phyloP scores from a whole-genome alignment of 2,113 vertebrate genomes.

The Labrus mixtus region DNA sequence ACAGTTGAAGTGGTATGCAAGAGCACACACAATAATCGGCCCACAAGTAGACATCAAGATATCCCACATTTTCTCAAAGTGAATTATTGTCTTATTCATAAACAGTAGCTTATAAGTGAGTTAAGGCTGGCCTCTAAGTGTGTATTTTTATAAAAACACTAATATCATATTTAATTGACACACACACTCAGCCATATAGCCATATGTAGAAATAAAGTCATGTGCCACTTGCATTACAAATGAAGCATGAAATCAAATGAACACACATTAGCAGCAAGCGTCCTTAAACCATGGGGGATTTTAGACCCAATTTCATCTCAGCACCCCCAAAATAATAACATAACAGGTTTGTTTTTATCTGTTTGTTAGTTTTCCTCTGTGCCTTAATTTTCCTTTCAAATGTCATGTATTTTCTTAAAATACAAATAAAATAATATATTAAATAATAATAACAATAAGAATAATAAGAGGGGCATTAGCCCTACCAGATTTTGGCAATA shows the following conservation, averaged over 20 bases:
- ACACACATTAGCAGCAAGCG: not conserved
- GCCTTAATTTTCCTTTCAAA: too few relatives aligned
- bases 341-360: too few relatives aligned
- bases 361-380: too few relatives aligned
- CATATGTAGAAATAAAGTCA: conserved; percentile 4
- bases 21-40: not conserved
- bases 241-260: conserved; percentile 27
- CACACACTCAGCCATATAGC: not conserved
- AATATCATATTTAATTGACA: not conserved
- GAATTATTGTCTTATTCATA: not conserved
- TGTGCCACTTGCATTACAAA: conserved; percentile 4
- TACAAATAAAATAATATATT: too few relatives aligned
- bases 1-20: conserved; percentile 10
- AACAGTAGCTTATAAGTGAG: not conserved
- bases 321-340: too few relatives aligned
- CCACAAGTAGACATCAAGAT: not conserved
- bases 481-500: too few relatives aligned
- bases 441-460: too few relatives aligned
- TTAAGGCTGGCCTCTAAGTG: not conserved
- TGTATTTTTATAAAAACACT: not conserved
- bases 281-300: too few relatives aligned
- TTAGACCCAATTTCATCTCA: too few relatives aligned
- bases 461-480: too few relatives aligned
- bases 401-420: too few relatives aligned
- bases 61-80: not conserved